Percentiles rank a stretch among this genome's conserved stretches.
Conservation (phyloP, 2,113 vertebrate genomes). For the Mesocricetus auratus region DNA sequence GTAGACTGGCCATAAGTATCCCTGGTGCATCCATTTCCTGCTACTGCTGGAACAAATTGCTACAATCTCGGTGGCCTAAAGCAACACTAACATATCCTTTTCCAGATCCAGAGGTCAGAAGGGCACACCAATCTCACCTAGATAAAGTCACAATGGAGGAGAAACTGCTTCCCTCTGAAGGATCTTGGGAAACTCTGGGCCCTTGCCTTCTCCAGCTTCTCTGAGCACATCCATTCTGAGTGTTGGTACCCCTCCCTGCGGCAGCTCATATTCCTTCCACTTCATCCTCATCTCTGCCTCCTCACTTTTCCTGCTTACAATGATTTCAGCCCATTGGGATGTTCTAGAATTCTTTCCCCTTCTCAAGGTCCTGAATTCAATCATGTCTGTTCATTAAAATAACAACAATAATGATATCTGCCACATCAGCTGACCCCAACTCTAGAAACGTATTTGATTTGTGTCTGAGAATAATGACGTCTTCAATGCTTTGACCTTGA, state of each 20-base stretch:
- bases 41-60: neutral
- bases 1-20: neutral
- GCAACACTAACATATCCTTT: neutral
- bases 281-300: neutral
- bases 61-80: neutral
- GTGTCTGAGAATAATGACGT: neutral
- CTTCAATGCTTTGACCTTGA: slow-evolving; percentile 46
- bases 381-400: neutral
- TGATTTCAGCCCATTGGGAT: neutral
- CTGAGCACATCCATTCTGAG: neutral
- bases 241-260: neutral
- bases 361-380: neutral
- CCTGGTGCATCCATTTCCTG: neutral
- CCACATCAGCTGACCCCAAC: neutral
- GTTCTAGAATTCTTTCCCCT: neutral
- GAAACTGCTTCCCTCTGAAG: neutral
- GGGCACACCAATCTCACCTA: neutral
- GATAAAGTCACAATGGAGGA: neutral
- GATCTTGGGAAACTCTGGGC: neutral
- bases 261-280: no score
- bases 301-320: neutral
- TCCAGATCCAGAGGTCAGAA: neutral
- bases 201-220: neutral
- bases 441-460: neutral
- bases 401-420: neutral